Percentiles rank a stretch among this genome's conserved stretches.
Evolutionary conservation across 2,888 invertebrate species (phyloP).

Genomic region (Euplexia lucipara): DNA sequence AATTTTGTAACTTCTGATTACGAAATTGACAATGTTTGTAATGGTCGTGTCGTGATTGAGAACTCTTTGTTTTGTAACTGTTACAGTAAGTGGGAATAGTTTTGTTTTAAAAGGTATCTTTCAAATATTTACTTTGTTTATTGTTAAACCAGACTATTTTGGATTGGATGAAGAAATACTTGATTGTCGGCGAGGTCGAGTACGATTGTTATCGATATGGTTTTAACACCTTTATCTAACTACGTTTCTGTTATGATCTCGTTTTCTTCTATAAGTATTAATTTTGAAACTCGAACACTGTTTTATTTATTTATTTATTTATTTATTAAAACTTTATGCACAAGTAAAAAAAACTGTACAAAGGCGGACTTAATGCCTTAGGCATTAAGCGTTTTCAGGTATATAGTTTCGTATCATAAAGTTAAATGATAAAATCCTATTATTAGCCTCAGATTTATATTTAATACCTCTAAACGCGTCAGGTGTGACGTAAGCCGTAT

Average conservation of each 20-base stretch:
- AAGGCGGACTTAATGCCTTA: no score
- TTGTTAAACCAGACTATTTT: slow-evolving; percentile 17
- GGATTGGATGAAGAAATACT: slow-evolving; percentile 23
- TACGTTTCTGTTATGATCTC: slow-evolving; percentile 2
- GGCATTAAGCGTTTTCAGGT: no score
- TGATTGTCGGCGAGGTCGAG: slow-evolving; percentile 13
- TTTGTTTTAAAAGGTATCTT: slow-evolving; percentile 33
- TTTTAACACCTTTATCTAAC: background rate
- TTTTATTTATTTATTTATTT: no score
- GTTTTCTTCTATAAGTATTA: slow-evolving; percentile 1
- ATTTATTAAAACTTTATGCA: no score
- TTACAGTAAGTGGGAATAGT: slow-evolving; percentile 32
- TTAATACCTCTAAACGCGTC: slow-evolving; percentile 58
- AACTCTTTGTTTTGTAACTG: slow-evolving; percentile 45
- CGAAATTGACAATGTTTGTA: slow-evolving; percentile 43
- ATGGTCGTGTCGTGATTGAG: slow-evolving; percentile 34
- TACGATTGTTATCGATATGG: slow-evolving; percentile 3
- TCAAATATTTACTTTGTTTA: slow-evolving; percentile 35
- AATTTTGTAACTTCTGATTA: slow-evolving; percentile 45
- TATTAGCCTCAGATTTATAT: slow-evolving; percentile 54
- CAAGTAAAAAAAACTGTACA: no score
- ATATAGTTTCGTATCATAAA: slow-evolving; percentile 35
- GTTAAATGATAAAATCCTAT: slow-evolving; percentile 46
- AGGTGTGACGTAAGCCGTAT: slow-evolving; percentile 64
- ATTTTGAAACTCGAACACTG: background rate